Evolutionary conservation across 2,797 vertebrate genomes (phyloP).

Genomic region (Pangasius djambal): DNA sequence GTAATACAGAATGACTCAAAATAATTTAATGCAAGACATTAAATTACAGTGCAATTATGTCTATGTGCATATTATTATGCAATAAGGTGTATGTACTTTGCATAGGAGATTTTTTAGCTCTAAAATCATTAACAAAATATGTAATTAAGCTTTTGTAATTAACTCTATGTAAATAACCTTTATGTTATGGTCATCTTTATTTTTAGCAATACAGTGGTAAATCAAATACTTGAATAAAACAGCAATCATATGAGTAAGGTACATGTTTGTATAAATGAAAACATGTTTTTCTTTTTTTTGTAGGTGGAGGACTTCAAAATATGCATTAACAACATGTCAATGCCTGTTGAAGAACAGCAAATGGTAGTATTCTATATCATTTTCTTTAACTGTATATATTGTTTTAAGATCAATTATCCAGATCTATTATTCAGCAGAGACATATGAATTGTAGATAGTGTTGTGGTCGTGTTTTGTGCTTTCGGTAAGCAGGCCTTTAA

Average conservation of each 20-base stretch:
- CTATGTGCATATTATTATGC: background rate
- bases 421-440: too few species aligned
- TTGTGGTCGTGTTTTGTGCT: background rate
- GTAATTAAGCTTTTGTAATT: background rate
- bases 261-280: too few species aligned
- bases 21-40: background rate
- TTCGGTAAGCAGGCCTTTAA: slow-evolving; percentile 75
- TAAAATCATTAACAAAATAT: background rate
- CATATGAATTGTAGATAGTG: too few species aligned
- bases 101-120: too few species aligned
- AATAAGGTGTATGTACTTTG: background rate
- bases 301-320: slow-evolving; percentile 87
- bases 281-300: slow-evolving; percentile 40
- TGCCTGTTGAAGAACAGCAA: slow-evolving; percentile 73
- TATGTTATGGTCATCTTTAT: background rate
- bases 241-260: too few species aligned
- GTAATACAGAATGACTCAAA: slow-evolving; percentile 61
- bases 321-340: slow-evolving; percentile 66
- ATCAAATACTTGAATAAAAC: too few species aligned
- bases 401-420: background rate
- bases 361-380: slow-evolving; percentile 71
- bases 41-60: background rate
- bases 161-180: background rate
- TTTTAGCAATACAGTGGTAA: too few species aligned
- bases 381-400: background rate